A percentile compares a stretch with the other conserved stretches of the same genome.
Conservation (phyloP, 2,113 vertebrate genomes). For the Bungarus multicinctus region DNA sequence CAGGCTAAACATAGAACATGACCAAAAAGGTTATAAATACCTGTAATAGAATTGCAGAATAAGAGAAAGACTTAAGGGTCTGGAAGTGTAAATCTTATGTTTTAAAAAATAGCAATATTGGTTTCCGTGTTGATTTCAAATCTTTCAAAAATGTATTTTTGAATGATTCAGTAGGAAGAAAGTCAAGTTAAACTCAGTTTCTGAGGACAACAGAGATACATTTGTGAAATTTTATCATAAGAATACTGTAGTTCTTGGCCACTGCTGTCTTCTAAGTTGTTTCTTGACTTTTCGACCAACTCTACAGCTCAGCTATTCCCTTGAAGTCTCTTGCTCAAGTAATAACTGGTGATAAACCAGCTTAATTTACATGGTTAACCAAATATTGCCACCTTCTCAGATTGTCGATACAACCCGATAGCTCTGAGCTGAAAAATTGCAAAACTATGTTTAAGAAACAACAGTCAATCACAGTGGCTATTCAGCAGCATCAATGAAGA, state of each 20-base stretch:
- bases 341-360: not conserved
- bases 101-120: not conserved
- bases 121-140: not conserved
- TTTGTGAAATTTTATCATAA: not conserved
- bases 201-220: not conserved
- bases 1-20: slow-evolving; percentile 20
- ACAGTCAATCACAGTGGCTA: not conserved
- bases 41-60: not conserved
- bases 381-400: not conserved
- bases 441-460: not conserved
- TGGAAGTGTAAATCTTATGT: not conserved
- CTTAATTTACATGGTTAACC: not conserved
- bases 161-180: not conserved
- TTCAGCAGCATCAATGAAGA: not conserved
- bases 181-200: not conserved
- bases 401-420: not conserved
- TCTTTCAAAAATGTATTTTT: not conserved
- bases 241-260: not conserved
- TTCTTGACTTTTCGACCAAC: not conserved
- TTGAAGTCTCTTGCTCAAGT: not conserved
- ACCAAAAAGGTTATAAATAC: not conserved
- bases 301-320: not conserved
- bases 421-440: not conserved
- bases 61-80: not conserved
- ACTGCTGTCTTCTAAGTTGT: not conserved